A percentile compares a stretch with the other conserved stretches of the same genome.
phyloP scores from a whole-genome alignment of 37 sponge, comb jelly and placozoan genomes.

The Diacarnus erythraeanus region DNA sequence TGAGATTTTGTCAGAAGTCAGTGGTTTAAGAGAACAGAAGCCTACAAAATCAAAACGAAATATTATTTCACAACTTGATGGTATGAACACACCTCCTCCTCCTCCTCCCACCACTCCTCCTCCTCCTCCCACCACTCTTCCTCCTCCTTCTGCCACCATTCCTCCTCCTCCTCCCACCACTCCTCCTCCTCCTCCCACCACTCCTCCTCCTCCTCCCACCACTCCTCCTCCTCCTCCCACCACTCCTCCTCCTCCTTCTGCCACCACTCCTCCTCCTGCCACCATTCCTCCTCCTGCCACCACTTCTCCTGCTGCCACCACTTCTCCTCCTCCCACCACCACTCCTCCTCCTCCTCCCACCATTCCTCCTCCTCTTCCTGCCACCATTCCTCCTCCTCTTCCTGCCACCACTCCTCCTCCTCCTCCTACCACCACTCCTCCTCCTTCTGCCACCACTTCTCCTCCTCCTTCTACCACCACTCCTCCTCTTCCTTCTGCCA shows the following conservation, averaged over 20 bases:
- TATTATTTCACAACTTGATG: not conserved
- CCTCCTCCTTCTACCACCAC: not conserved
- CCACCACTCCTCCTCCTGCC: not conserved
- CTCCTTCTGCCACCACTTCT: not conserved
- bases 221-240: not conserved
- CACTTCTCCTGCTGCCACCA: too few species aligned
- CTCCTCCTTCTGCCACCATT: not conserved
- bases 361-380: not conserved
- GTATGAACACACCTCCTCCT: not conserved
- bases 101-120: not conserved
- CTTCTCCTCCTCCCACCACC: not conserved
- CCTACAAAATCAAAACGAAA: not conserved
- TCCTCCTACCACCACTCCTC: not conserved
- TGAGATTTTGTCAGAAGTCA: not conserved
- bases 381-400: not conserved
- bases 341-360: not conserved
- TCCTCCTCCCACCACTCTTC: not conserved
- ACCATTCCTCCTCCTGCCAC: not conserved
- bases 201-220: not conserved
- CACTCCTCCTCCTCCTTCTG: not conserved
- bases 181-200: not conserved
- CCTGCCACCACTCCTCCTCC: not conserved
- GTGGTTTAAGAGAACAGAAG: conserved; percentile 1
- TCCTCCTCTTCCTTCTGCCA: not conserved
- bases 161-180: not conserved